Conservation (phyloP, 2,888 invertebrate species). For the Drosophila nr. perissopoda region DNA sequence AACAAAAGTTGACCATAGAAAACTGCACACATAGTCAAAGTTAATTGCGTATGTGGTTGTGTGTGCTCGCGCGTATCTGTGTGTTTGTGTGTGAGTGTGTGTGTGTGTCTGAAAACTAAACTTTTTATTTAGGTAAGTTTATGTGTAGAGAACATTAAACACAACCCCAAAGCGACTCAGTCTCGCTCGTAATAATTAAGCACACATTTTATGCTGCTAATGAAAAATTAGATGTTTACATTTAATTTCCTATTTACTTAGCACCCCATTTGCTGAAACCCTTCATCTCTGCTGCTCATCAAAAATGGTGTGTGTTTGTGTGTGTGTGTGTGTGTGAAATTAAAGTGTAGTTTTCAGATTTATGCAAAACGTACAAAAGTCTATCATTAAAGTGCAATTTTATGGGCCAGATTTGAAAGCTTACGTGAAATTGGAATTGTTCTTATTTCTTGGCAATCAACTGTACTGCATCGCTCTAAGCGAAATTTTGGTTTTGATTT, state of each 20-base stretch:
- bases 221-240: slow-evolving; percentile 82
- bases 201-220: slow-evolving; percentile 78
- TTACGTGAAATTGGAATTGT: slow-evolving; percentile 35
- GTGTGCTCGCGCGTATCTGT: slow-evolving; percentile 15
- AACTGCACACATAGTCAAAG: slow-evolving; percentile 72
- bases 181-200: slow-evolving; percentile 72
- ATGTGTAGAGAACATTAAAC: slow-evolving; percentile 57
- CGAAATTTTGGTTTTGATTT: slow-evolving; percentile 57
- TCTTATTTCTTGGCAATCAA: slow-evolving; percentile 62
- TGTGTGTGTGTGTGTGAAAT: background rate
- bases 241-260: slow-evolving; percentile 77
- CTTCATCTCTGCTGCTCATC: background rate
- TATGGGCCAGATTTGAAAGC: slow-evolving; percentile 19
- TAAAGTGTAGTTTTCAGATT: slow-evolving; percentile 9
- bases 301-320: background rate
- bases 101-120: slow-evolving; percentile 60
- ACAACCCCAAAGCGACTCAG: slow-evolving; percentile 40
- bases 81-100: slow-evolving; percentile 32
- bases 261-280: slow-evolving; percentile 32
- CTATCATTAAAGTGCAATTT: slow-evolving; percentile 45
- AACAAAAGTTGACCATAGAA: slow-evolving; percentile 74
- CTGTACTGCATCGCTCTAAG: slow-evolving; percentile 59
- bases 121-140: slow-evolving; percentile 78
- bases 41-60: slow-evolving; percentile 71
- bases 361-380: slow-evolving; percentile 4